Base-by-base conservation (phyloP, 2,888 invertebrate genomes). In the Eupithecia vulgata region DNA sequence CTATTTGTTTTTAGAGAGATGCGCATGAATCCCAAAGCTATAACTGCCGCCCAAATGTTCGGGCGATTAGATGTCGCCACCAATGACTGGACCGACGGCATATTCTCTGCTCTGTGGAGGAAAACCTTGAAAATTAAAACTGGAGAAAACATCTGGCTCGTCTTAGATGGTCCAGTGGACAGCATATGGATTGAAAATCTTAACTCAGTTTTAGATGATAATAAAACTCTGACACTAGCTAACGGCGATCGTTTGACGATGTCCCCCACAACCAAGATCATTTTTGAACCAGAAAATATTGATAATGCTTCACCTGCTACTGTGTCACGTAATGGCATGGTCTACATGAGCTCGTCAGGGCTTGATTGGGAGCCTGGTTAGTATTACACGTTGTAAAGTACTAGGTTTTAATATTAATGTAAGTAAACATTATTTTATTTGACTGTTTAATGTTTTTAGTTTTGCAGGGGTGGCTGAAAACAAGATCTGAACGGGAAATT, bases 111-210 rank as follows among this genome's bases (percentile, higher is more conserved):
- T 0, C 93, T 99, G 0, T 99, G 99, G 99, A 95, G 99, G 57
- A 98, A 99, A 91, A 99, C 99, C 0, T 95, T 98, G 1, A 98
- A 98, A 91, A 93, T 97, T 1, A 99, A 98, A 91, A 96, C 97
- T 80, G 97, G 96, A 5, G 99, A 99, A 83, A 96, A 98, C 87
- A 96, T 99, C 34, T 99, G 99, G 99, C 91, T 99, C 65, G 98
- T 99, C 0, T 92, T 99, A 59, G 99, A 99, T 85, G 99, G 99
- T 0, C 99, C 99, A 0, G 99, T 99, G 0, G 99, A 99, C 87
- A 98, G 98, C 82, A 98, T 99, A 81, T 99, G 99, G 99, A 99
- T 99, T 81, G 99, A 99, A 90, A 99, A 99, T 91, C 95, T 99
- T 79, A 99, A 99, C 90, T 99, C 99, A 0, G 99, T 99, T 0